phyloP scores from a whole-genome alignment of 2,888 invertebrate species.

The Psylliodes chrysocephalus region DNA sequence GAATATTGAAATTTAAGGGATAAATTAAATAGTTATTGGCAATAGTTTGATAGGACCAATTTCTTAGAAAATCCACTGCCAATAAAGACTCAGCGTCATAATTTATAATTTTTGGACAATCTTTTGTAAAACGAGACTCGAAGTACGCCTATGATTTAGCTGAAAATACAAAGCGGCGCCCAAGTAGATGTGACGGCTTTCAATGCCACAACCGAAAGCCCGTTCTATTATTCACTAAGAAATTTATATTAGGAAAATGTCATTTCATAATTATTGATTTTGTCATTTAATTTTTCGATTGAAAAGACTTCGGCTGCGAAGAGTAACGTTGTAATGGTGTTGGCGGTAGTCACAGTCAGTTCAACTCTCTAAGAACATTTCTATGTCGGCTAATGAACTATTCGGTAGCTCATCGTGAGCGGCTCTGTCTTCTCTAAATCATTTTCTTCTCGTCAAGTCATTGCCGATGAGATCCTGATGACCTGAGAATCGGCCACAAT shows the following conservation, averaged over 20 bases:
- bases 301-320: too few species aligned
- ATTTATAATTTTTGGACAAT: too few species aligned
- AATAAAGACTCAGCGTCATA: too few species aligned
- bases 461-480: constrained; percentile 41
- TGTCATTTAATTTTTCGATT: constrained; percentile 35
- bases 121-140: too few species aligned
- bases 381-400: constrained; percentile 51
- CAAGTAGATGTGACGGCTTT: constrained; percentile 45
- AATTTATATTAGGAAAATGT: constrained; percentile 50
- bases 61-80: too few species aligned
- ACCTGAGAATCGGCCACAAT: constrained; percentile 20
- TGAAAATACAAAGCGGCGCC: constrained; percentile 47
- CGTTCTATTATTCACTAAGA: constrained; percentile 47
- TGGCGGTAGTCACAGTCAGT: constrained; percentile 29
- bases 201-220: constrained; percentile 47
- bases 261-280: constrained; percentile 44
- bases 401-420: constrained; percentile 51
- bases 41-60: too few species aligned
- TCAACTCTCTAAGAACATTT: constrained; percentile 29
- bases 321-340: constrained; percentile 34
- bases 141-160: constrained; percentile 25
- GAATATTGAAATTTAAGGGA: too few species aligned
- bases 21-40: too few species aligned
- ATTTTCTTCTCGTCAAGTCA: constrained; percentile 46
- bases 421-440: constrained; percentile 51